phyloP scores from a whole-genome alignment of 2,797 vertebrate species.

The Sebastes iracundus region DNA sequence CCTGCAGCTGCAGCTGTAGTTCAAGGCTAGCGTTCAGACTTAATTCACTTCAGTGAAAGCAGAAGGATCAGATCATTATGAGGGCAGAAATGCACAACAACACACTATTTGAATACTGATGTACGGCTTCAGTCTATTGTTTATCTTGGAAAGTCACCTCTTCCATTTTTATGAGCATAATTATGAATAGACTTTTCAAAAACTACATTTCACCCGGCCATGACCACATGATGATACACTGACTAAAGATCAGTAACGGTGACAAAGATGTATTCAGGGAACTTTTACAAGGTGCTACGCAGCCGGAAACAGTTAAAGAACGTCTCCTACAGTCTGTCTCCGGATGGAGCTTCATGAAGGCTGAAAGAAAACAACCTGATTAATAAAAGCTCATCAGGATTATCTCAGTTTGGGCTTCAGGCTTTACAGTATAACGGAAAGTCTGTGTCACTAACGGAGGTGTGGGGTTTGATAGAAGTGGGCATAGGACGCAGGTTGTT shows the following conservation, averaged over 20 bases:
- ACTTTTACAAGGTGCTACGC: neutral
- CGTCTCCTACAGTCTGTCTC: neutral
- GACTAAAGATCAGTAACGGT: neutral
- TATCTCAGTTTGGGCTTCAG: neutral
- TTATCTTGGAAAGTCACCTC: slow-evolving; percentile 13
- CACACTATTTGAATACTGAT: slow-evolving; percentile 21
- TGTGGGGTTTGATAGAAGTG: neutral
- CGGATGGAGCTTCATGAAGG: neutral
- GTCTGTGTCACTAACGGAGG: neutral
- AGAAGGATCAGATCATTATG: slow-evolving; percentile 7
- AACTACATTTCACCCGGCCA: neutral
- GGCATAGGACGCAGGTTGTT: neutral
- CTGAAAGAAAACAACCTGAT: neutral
- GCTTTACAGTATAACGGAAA: neutral
- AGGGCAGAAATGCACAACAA: slow-evolving; percentile 8
- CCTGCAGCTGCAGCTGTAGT: slow-evolving; percentile 11
- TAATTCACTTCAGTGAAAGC: slow-evolving; percentile 28
- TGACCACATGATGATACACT: slow-evolving; percentile 5
- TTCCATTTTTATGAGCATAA: slow-evolving; percentile 11
- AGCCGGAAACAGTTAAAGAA: neutral
- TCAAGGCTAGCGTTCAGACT: slow-evolving; percentile 17
- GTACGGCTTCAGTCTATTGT: neutral
- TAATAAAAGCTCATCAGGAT: neutral
- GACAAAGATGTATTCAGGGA: neutral
- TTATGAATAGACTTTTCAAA: neutral